These are phyloP conservation scores for Ceyx melanurus DNA, from an alignment of 2,113 vertebrate genomes.

Conservation along the genomic window DNA sequence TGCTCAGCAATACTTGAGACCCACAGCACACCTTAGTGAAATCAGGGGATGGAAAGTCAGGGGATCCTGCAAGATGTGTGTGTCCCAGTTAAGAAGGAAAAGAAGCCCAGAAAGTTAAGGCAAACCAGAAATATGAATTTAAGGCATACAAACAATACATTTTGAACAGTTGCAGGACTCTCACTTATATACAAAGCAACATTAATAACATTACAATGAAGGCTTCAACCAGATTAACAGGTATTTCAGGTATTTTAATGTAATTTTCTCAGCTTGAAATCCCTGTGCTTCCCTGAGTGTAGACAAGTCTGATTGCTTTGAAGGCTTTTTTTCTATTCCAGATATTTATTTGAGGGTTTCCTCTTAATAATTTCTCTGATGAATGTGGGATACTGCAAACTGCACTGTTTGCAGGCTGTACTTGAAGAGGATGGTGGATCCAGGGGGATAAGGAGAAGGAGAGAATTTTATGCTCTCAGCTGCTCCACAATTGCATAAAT, in stretches of 20 bases:
- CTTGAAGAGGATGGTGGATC: background rate
- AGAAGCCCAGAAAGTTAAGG: background rate
- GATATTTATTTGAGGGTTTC: background rate
- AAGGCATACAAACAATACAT: accelerated
- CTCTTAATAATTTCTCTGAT: background rate
- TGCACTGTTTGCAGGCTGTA: background rate
- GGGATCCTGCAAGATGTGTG: background rate
- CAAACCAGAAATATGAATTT: background rate
- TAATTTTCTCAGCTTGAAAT: background rate
- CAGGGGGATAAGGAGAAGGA: background rate
- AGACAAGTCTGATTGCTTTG: background rate
- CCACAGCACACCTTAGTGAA: background rate
- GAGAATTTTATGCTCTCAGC: background rate
- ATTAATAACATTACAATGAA: background rate
- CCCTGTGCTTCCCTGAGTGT: background rate
- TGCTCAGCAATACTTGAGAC: background rate
- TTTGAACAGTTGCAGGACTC: background rate
- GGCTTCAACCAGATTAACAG: background rate
- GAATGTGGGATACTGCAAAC: background rate
- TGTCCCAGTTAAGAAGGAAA: background rate
- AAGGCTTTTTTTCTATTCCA: background rate
- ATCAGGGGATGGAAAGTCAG: accelerated
- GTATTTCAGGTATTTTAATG: background rate
- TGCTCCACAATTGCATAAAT: background rate
- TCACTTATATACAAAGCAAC: background rate